Conservation (phyloP, 53 echinoderm and acorn worm species). For the Arbacia lixula region DNA sequence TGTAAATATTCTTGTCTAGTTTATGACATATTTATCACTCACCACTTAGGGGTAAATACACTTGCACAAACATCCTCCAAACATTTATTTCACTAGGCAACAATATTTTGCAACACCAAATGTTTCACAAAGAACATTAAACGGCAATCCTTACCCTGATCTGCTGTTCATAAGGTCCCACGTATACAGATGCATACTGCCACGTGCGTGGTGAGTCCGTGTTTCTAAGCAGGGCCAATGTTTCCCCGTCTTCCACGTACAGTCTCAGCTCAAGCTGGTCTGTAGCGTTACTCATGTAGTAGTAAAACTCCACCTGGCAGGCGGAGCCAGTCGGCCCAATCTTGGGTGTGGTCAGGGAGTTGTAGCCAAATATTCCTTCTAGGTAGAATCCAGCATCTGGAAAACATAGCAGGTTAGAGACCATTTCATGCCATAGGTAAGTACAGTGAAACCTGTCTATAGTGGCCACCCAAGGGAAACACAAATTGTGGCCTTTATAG, state of each 20-base stretch:
- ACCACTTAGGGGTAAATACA: too few relatives aligned
- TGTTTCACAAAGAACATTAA: too few relatives aligned
- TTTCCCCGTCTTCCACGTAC: background rate
- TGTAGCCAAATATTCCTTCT: slow-evolving; percentile 41
- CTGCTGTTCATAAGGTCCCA: slow-evolving; percentile 10
- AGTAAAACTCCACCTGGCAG: slow-evolving; percentile 64
- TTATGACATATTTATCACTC: too few relatives aligned
- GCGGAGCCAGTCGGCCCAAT: slow-evolving; percentile 56
- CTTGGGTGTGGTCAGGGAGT: slow-evolving; percentile 51
- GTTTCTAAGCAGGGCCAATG: background rate
- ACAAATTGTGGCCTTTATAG: too few relatives aligned
- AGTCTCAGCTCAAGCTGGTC: slow-evolving; percentile 41
- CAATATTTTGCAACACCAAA: too few relatives aligned
- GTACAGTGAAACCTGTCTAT: too few relatives aligned
- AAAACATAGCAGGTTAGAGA: too few relatives aligned
- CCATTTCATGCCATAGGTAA: too few relatives aligned
- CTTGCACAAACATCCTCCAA: too few relatives aligned
- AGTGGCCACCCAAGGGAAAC: too few relatives aligned
- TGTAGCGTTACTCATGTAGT: slow-evolving; percentile 32
- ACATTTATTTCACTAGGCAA: too few relatives aligned
- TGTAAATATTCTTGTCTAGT: too few relatives aligned
- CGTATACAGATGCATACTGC: slow-evolving; percentile 11
- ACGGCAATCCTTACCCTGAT: slow-evolving; percentile 10
- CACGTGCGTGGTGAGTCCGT: slow-evolving; percentile 4
- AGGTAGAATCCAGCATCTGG: slow-evolving; percentile 29